Conservation (phyloP, 2,113 vertebrate species). For the Ancistrus triradiatus region DNA sequence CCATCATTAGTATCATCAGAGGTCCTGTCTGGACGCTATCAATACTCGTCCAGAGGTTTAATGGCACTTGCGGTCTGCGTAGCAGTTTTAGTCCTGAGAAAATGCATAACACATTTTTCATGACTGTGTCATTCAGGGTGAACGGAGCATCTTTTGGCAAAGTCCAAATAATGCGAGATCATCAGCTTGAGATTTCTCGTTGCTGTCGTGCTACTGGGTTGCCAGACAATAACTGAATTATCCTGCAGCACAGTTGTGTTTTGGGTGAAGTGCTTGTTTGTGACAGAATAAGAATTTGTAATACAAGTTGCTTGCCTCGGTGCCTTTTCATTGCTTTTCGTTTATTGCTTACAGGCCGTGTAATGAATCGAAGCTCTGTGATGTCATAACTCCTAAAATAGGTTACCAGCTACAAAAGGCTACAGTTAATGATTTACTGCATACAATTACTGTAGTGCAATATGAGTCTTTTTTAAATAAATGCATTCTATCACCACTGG, state of each 20-base stretch:
- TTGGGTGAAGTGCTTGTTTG: conserved; percentile 14
- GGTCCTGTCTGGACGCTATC: conserved; percentile 10
- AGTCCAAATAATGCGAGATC: not conserved
- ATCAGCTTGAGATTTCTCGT: not conserved
- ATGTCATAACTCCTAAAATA: conserved; percentile 50
- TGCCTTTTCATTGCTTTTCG: conserved; percentile 46
- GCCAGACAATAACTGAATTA: not conserved
- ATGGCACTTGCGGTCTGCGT: too few species aligned
- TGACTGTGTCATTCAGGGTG: not conserved
- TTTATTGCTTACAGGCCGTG: conserved; percentile 44
- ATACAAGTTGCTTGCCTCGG: conserved; percentile 32
- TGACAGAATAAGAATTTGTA: conserved; percentile 26
- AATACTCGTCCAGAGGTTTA: conserved; percentile 4
- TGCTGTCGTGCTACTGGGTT: too few species aligned
- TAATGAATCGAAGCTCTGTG: conserved; percentile 49
- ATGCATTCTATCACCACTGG: conserved; percentile 38
- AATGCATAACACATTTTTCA: conserved; percentile 18
- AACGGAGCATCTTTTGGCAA: not conserved
- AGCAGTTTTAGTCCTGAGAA: too few species aligned
- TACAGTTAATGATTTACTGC: conserved; percentile 51
- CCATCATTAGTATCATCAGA: conserved; percentile 27
- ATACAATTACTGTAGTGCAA: conserved; percentile 47
- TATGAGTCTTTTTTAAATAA: conserved; percentile 49
- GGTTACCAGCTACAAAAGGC: conserved; percentile 48
- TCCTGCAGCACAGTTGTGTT: conserved; percentile 1